Base-by-base conservation (phyloP, 2,888 invertebrate genomes). In the Pammene aurita region DNA sequence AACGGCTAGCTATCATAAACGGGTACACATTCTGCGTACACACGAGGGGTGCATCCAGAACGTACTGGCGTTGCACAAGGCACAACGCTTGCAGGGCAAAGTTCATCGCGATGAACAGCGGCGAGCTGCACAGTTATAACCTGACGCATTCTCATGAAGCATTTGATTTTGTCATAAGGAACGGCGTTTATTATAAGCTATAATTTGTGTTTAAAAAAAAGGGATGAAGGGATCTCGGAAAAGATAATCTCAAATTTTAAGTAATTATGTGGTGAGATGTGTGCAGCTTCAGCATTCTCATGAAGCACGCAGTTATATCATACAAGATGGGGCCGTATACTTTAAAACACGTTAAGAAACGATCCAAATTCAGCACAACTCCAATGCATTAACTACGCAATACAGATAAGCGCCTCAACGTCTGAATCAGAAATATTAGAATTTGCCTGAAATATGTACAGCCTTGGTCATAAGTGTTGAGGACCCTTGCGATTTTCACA, bases 21-120 rank as follows among this genome's bases (percentile, higher is more conserved):
- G 66, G 58, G 0, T 66, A 16, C 35, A 72, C 75, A 5, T 75
- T 69, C 56, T 73, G 71, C 58, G 63, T 48, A 10, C 48, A 38
- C 35, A 7, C 1, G 10, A 11, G 11, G 0, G 46, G 46, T 0
- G 7, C 13, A 0, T 16, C 11, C 5, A 61, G 16, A 11, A 35
- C 14, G 0, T 16, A 35, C 14, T 61, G 38, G 61, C 11, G 35
- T 9, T 61, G 61, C 7, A 61, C 48, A 14, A 38, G 61, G 7
- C 48, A 48, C 16, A 61, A 48, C 13, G 38, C 11, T 7, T 61
- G 61, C 35, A 61, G 34, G 6, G 61, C 61, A 7, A 48, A 7
- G 35, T 61, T 61, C 35, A 61, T 11, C 5, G 34, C 38, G 1
- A 34, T 16, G 5, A 61, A 35, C 7, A 38, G 14, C 13, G 48